A percentile compares a stretch with the other conserved stretches of the same genome.
Conservation (phyloP, 2,888 invertebrate species). For the Spialia ferax region DNA sequence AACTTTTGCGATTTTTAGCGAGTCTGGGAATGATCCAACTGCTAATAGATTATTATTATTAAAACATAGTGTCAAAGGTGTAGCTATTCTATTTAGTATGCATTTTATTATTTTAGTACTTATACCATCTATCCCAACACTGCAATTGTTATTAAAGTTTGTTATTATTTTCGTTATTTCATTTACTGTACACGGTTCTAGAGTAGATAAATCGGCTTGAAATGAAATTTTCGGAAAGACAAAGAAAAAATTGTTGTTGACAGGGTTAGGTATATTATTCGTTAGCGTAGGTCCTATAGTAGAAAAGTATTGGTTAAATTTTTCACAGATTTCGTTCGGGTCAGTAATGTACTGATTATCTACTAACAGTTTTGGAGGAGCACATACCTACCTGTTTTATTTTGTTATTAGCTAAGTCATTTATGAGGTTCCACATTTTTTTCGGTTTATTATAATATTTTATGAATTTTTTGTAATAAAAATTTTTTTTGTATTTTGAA, state of each 20-base stretch:
- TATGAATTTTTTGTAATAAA: conserved; percentile 6
- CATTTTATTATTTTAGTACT: conserved; percentile 39
- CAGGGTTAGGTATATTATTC: not conserved
- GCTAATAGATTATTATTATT: conserved; percentile 20
- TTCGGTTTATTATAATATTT: conserved; percentile 20
- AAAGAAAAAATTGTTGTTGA: not conserved
- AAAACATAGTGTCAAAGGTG: not conserved
- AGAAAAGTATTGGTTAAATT: conserved; percentile 25
- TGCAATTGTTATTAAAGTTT: conserved; percentile 29
- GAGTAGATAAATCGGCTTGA: not conserved
- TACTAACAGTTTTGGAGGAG: conserved; percentile 15
- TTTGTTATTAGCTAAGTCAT: conserved; percentile 11
- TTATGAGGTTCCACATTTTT: conserved; percentile 12
- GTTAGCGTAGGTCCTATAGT: conserved; percentile 10
- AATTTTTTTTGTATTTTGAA: conserved; percentile 9
- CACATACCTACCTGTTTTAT: not conserved
- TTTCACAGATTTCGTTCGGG: conserved; percentile 8
- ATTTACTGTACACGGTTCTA: conserved; percentile 4
- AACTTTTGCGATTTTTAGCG: conserved; percentile 37
- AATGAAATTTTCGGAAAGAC: not conserved
- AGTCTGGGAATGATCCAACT: conserved; percentile 38
- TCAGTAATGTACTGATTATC: conserved; percentile 2
- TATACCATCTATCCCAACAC: conserved; percentile 38
- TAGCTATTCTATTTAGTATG: conserved; percentile 55
- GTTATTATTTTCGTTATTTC: conserved; percentile 16